These are phyloP conservation scores for Sympetrum striolatum DNA, from an alignment of 2,888 invertebrate species.

Conservation along the genomic window DNA sequence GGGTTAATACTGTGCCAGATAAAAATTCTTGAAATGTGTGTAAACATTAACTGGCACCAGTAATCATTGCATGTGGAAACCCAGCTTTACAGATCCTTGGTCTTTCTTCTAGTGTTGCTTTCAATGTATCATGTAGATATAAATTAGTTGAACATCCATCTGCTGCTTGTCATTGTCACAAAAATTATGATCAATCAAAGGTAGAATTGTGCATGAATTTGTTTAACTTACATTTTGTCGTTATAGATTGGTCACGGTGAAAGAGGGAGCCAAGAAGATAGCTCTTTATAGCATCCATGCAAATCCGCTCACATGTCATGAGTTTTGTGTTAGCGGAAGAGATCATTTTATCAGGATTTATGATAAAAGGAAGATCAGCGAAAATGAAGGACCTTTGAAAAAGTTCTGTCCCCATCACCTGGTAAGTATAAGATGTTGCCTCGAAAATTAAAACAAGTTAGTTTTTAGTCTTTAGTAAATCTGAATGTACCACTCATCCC, in stretches of 20 bases:
- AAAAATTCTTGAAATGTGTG: too few species aligned
- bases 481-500: background rate
- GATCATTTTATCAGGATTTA: constrained; percentile 80
- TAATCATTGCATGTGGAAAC: too few species aligned
- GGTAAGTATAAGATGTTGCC: constrained; percentile 56
- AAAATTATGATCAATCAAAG: too few species aligned
- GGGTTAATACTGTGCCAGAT: too few species aligned
- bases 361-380: constrained; percentile 62
- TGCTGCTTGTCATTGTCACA: too few species aligned
- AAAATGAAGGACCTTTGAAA: constrained; percentile 60
- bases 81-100: too few species aligned
- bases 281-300: constrained; percentile 88
- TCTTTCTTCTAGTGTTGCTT: too few species aligned
- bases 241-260: constrained; percentile 58
- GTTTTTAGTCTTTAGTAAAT: background rate
- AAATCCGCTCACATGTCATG: constrained; percentile 77
- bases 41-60: too few species aligned
- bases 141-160: too few species aligned
- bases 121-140: too few species aligned
- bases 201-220: constrained; percentile 58
- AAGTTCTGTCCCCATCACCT: constrained; percentile 70
- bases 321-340: constrained; percentile 84
- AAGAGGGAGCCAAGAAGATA: constrained; percentile 66
- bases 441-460: constrained; percentile 49
- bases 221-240: constrained; percentile 52